Evolutionary conservation across 2,888 invertebrate genomes (phyloP).

Genomic region (Drosophila kuntzei): DNA sequence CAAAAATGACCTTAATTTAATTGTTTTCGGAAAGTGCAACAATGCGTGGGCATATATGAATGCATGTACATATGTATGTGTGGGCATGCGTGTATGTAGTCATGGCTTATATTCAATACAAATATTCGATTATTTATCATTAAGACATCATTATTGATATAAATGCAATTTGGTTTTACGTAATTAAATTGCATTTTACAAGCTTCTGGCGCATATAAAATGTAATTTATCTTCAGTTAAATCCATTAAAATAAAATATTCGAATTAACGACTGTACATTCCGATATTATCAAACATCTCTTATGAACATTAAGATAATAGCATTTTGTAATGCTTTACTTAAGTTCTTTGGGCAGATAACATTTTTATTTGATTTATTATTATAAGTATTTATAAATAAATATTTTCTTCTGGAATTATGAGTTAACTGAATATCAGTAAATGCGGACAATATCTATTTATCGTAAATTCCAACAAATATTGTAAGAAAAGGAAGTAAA

Average conservation of each 20-base stretch:
- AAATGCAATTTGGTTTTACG: conserved; percentile 62
- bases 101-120: conserved; percentile 40
- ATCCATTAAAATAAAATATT: conserved; percentile 44
- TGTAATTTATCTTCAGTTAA: conserved; percentile 47
- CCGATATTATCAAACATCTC: not conserved
- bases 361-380: conserved; percentile 27
- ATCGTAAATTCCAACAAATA: conserved; percentile 53
- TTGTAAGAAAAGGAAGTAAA: conserved; percentile 22
- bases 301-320: conserved; percentile 7
- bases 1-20: conserved; percentile 60
- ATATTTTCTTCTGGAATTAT: not conserved
- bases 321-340: not conserved
- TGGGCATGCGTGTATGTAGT: conserved; percentile 17
- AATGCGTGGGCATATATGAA: conserved; percentile 15
- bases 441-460: conserved; percentile 5
- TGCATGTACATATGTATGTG: conserved; percentile 4
- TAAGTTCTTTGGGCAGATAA: not conserved
- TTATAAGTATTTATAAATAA: conserved; percentile 2
- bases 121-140: conserved; percentile 74
- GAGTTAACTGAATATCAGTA: not conserved
- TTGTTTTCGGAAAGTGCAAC: conserved; percentile 48
- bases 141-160: conserved; percentile 68
- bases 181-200: conserved; percentile 66
- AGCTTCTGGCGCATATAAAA: conserved; percentile 43
- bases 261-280: conserved; percentile 9